Conservation (phyloP, 2,113 vertebrate species). For the Tauraco erythrolophus region DNA sequence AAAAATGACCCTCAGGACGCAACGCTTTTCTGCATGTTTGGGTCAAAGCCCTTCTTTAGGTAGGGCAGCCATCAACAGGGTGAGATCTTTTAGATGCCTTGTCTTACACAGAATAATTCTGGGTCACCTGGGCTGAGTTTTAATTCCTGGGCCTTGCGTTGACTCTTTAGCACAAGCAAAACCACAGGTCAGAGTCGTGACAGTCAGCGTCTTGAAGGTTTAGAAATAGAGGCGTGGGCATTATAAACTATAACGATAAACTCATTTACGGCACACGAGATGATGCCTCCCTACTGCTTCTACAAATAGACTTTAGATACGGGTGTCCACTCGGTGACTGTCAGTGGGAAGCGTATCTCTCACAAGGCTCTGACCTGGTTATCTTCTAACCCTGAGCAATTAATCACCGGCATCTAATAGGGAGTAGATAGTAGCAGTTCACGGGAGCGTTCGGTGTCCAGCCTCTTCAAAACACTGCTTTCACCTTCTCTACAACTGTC, state of each 20-base stretch:
- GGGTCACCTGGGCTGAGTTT: neutral
- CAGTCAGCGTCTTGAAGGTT: neutral
- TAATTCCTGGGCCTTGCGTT: neutral
- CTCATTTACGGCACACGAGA: neutral
- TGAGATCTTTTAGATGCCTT: slow-evolving; percentile 3
- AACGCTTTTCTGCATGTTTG: neutral
- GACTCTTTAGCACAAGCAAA: neutral
- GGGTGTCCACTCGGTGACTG: neutral
- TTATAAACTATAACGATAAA: neutral
- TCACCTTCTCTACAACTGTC: neutral
- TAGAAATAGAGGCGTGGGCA: neutral
- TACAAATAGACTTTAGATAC: neutral
- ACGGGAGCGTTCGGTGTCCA: neutral
- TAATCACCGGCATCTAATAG: slow-evolving; percentile 25
- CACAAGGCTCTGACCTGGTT: slow-evolving; percentile 29
- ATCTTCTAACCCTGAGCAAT: slow-evolving; percentile 18
- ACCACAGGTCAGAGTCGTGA: neutral
- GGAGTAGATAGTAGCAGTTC: neutral
- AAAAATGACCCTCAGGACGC: slow-evolving; percentile 2
- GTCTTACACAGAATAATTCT: neutral
- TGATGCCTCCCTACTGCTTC: neutral
- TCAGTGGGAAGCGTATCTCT: neutral
- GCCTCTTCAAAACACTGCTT: neutral
- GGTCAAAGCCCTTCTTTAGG: neutral
- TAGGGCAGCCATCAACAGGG: neutral